Base-by-base conservation (phyloP, 2,888 invertebrate genomes). In the Mongoloraphidia duomilia region DNA sequence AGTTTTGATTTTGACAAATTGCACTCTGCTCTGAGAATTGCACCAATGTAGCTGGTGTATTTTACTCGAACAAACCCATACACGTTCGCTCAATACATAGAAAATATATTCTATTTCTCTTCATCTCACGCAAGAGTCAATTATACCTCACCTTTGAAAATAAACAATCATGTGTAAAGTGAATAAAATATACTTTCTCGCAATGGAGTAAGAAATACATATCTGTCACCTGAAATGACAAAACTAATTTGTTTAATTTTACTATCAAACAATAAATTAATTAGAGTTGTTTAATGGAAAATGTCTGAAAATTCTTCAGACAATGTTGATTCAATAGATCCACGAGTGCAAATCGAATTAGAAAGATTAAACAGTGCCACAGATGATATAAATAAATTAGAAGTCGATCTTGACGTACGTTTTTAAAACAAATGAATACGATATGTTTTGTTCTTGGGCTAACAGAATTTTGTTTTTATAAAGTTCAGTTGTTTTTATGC, bases 351-450 rank as follows among this genome's bases (percentile, higher is more conserved):
- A 77, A 78, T 88, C 61, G 92, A 93, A 70, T 71, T 93, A 63
- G 93, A 93, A 65, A 80, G 86, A 61, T 73, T 93, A 52, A 93
- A 93, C 66, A 84, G 84, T 59, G 85, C 91, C 33, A 92, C 93
- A 47, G 90, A 93, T 73, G 89, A 90, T 67, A 93, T 93, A 60
- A 93, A 93, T 69, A 82, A 83, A 59, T 75, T 90, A 54, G 93
- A 93, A 71, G 83, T 90, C 55, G 90, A 91, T 66, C 71, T 92
- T 59, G 92, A 92, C 67, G 81, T 82, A 67, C 76, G 75, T 53
- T 34, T 33, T 10, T 26, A 14, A 12, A 41, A 13, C 2, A 13
- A 44, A 9, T 35, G 34, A 26, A 9, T 17, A 17, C 44, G 13
- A 3, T 38, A 12, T 26, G 38, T n/a, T 45, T 34, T 42, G 12